Conservation (phyloP, 2,113 vertebrate species). For the Vulpes vulpes region DNA sequence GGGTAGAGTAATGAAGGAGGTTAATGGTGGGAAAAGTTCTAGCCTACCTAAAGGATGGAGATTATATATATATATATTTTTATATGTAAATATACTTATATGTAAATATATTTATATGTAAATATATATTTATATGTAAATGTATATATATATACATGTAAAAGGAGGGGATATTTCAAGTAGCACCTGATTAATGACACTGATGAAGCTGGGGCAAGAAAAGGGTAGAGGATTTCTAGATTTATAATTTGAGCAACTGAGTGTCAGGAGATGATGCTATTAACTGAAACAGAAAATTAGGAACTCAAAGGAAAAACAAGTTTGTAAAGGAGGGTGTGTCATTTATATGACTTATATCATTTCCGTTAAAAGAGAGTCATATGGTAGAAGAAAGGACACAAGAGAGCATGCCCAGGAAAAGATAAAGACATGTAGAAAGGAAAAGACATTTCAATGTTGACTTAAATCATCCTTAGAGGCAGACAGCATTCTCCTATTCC, state of each 20-base stretch:
- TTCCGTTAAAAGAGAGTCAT: neutral
- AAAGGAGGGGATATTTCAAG: neutral
- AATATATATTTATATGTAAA: too few species aligned
- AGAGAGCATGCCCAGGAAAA: neutral
- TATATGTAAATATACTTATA: too few species aligned
- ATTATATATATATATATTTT: too few species aligned
- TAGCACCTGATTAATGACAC: neutral
- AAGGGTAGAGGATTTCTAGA: neutral
- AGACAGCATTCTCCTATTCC: neutral
- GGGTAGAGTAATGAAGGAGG: neutral
- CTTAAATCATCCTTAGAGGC: neutral
- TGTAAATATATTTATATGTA: too few species aligned
- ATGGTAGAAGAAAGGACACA: neutral
- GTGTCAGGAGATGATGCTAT: neutral
- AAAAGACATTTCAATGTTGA: neutral
- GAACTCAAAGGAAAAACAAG: slow-evolving; percentile 25
- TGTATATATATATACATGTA: too few species aligned
- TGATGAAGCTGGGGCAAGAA: neutral
- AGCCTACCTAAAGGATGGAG: neutral
- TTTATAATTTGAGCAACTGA: slow-evolving; percentile 14
- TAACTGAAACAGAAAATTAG: neutral
- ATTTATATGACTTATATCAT: neutral
- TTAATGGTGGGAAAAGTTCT: neutral
- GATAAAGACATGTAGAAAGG: neutral
- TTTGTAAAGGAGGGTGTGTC: neutral